Base-by-base conservation (phyloP, 2,113 vertebrate species). In the Seriola quinqueradiata region DNA sequence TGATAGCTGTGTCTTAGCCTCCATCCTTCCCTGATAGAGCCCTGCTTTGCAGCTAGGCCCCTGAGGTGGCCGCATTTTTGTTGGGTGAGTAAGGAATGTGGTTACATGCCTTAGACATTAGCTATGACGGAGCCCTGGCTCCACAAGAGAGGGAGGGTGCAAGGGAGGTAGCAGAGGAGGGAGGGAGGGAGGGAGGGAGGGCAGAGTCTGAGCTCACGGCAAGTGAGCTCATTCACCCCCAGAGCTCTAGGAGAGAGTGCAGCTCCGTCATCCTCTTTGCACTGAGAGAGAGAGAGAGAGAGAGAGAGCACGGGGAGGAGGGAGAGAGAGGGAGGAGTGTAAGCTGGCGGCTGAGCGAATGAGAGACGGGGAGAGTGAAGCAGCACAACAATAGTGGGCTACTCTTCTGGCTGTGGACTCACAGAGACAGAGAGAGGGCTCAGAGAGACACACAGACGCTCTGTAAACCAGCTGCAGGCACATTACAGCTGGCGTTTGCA, bases 31-130 rank as follows among this genome's bases (percentile, higher is more conserved):
- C 60, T 63, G 65, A 88, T 88, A 89, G 89, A 88, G 85, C 60
- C 75, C 87, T 73, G 76, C 82, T 90, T 70, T 23, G 17, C 86
- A 83, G 85, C 85, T 81, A 90, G 93, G 95, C 94, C 94, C 92
- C 93, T 91, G 94, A 95, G 94, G 95, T 94, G 93, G 90, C 94
- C 85, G 87, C 96, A 96, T 96, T 96, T 95, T 97, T 97, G 95
- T 89, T 96, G 93, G 95, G 93, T 97, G 96, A 97, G 95, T 96
- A 96, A 97, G 97, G 97, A 97, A 97, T 97, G 96, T 90, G 95
- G 95, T 94, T 95, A 95, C 95, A 95, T 96, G 95, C 95, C 96
- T 95, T 91, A 93, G 93, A 93, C 95, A 94, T 96, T 91, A 96
- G 95, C 93, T 95, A 96, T 95, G 96, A 96, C 94, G 95, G 95